Conservation (phyloP, 92 coral and sea anemone species). For the Umimayanthus chanpuru region DNA sequence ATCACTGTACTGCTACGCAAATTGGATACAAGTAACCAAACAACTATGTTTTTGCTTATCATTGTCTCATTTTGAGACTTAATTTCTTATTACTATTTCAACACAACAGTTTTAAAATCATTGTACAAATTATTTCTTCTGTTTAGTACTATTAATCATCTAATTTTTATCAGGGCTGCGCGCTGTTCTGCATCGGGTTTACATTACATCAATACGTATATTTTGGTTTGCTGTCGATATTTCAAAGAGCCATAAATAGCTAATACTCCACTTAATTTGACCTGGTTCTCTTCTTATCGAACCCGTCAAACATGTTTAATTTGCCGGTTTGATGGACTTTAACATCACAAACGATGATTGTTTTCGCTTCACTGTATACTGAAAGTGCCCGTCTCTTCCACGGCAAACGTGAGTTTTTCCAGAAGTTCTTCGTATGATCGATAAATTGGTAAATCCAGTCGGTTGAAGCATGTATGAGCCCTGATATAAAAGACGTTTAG, state of each 20-base stretch:
- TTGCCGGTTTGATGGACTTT: neutral
- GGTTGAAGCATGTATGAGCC: slow-evolving; percentile 99
- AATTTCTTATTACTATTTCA: neutral
- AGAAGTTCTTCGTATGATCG: slow-evolving; percentile 87
- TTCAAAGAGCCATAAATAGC: neutral
- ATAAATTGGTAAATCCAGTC: slow-evolving; percentile 93
- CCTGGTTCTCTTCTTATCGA: neutral
- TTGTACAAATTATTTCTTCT: neutral
- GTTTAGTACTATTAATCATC: neutral
- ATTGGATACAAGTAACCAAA: no score
- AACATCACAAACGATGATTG: neutral
- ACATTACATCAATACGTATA: neutral
- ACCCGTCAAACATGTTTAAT: neutral
- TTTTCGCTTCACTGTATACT: slow-evolving; percentile 76
- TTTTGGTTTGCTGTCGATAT: neutral
- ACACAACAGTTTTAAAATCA: neutral
- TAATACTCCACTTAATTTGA: neutral
- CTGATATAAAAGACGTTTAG: slow-evolving; percentile 37
- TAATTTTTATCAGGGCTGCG: neutral
- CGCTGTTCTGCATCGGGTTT: neutral
- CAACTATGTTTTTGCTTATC: neutral
- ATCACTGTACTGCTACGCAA: neutral
- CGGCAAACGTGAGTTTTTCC: slow-evolving; percentile 96
- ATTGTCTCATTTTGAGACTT: neutral
- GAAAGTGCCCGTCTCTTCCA: slow-evolving; percentile 97